Evolutionary conservation across 2,113 vertebrate genomes (phyloP).

Genomic region (Irena cyanogastra): DNA sequence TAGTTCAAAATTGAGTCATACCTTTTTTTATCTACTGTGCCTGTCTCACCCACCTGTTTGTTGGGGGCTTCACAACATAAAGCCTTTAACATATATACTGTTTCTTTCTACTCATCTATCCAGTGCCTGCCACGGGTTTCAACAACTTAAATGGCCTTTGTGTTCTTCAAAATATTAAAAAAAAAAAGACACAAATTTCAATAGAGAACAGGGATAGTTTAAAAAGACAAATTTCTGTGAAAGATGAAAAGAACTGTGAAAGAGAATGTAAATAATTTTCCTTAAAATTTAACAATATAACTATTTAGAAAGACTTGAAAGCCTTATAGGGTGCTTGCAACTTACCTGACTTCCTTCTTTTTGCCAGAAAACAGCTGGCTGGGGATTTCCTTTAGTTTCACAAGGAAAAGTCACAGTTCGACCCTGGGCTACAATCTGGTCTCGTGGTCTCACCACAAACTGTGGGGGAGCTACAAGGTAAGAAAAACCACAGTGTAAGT

Average conservation of each 20-base stretch:
- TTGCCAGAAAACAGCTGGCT: slow-evolving; percentile 98
- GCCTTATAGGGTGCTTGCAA: neutral
- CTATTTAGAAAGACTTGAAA: neutral
- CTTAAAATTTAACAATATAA: neutral
- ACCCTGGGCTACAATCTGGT: slow-evolving; percentile 96
- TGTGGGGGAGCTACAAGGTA: slow-evolving; percentile 89
- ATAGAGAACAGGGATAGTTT: neutral
- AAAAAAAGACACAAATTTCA: neutral
- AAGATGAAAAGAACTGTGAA: neutral
- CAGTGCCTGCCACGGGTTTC: neutral
- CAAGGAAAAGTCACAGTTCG: slow-evolving; percentile 93
- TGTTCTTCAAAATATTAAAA: neutral
- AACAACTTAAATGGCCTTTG: neutral
- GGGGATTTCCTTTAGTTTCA: slow-evolving; percentile 97
- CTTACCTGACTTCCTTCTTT: slow-evolving; percentile 97
- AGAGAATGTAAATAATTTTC: neutral
- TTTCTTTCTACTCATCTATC: neutral
- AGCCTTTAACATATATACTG: neutral
- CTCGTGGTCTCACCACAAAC: slow-evolving; percentile 95
- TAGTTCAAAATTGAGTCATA: slow-evolving; percentile 27
- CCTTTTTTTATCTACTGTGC: neutral
- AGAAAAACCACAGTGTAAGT: slow-evolving; percentile 55
- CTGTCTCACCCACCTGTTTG: neutral
- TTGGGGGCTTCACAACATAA: neutral
- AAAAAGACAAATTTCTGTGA: neutral